These are phyloP conservation scores for Thecocarcelia acutangulata DNA, from an alignment of 2,888 invertebrate genomes.

Conservation along the genomic window DNA sequence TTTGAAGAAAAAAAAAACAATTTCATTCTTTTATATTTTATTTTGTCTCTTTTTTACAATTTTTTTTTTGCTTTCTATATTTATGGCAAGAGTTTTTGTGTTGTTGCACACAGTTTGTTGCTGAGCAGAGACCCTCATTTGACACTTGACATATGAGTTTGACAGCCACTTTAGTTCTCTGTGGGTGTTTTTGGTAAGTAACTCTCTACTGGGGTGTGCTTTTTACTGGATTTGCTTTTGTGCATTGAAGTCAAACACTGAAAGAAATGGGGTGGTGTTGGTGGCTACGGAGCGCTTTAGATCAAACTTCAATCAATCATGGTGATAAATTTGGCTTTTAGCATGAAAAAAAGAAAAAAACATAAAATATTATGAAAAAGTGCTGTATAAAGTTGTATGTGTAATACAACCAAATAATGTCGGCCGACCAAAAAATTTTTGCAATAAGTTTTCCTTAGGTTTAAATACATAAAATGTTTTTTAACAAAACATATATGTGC, in stretches of 20 bases:
- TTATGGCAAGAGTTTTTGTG: conserved; percentile 36
- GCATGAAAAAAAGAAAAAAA: too few species aligned
- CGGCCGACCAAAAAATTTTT: too few species aligned
- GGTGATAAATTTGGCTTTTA: too few species aligned
- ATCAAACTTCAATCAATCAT: too few species aligned
- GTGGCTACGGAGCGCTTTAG: too few species aligned
- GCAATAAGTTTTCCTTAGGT: too few species aligned
- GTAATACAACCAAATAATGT: too few species aligned
- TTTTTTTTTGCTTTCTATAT: conserved; percentile 1
- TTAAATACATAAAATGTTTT: too few species aligned
- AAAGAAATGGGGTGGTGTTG: not conserved
- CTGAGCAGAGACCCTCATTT: conserved; percentile 59
- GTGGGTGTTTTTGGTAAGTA: conserved; percentile 51
- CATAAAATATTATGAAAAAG: too few species aligned
- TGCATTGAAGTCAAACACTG: not conserved
- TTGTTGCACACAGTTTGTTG: conserved; percentile 46
- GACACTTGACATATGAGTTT: conserved; percentile 73
- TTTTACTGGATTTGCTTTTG: not conserved
- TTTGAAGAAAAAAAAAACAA: conserved; percentile 19
- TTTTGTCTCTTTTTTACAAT: not conserved
- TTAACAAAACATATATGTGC: too few species aligned
- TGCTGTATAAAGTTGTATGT: too few species aligned
- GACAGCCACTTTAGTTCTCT: conserved; percentile 62
- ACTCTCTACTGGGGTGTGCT: conserved; percentile 11
- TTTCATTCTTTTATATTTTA: conserved; percentile 14